Conservation (phyloP, 2,797 vertebrate species). For the Podargus strigoides region DNA sequence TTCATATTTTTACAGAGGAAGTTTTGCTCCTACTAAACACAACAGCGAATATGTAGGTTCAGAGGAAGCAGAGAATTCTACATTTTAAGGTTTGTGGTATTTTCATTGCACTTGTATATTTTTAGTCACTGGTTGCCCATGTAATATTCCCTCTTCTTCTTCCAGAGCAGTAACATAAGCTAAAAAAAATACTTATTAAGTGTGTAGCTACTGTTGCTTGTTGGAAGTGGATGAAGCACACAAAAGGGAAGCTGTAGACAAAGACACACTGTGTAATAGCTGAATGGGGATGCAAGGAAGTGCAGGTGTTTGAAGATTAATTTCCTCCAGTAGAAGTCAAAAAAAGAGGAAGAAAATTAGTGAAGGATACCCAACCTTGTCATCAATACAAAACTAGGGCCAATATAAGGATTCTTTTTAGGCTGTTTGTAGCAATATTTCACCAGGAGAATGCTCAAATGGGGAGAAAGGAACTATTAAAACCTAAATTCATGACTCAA, state of each 20-base stretch:
- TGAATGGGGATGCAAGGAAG: not conserved
- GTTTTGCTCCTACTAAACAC: not conserved
- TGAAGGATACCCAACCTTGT: not conserved
- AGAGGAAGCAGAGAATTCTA: not conserved
- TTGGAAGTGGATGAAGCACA: not conserved
- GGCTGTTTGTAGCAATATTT: not conserved
- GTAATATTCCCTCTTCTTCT: not conserved
- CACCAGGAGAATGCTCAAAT: not conserved
- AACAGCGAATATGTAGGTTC: not conserved
- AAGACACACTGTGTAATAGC: not conserved
- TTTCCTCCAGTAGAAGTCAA: not conserved
- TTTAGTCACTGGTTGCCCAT: not conserved
- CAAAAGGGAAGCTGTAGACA: not conserved
- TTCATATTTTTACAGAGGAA: not conserved
- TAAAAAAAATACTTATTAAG: not conserved
- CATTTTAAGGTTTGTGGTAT: not conserved
- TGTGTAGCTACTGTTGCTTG: not conserved
- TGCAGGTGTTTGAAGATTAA: not conserved
- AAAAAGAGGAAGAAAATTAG: not conserved
- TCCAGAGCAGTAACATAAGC: not conserved
- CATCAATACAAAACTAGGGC: not conserved
- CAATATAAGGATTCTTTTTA: not conserved
- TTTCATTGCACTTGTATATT: not conserved
- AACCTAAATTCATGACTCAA: not conserved
- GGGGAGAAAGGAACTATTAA: not conserved